These are phyloP conservation scores for Drosophila pseudoobscura DNA, from an alignment of 1,140 invertebrate species.

Conservation along the genomic window DNA sequence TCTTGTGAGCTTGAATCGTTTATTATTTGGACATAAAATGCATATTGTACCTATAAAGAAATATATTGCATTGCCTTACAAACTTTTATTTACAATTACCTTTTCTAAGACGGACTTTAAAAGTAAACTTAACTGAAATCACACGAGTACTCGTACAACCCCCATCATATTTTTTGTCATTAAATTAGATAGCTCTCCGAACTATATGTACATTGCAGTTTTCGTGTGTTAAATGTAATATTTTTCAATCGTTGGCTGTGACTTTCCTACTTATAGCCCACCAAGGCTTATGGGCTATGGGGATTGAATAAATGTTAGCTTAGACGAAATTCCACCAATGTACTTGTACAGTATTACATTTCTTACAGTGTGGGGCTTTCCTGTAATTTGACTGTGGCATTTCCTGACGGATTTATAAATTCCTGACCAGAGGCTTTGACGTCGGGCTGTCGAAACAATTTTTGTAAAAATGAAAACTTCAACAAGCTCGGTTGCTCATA, in stretches of 20 bases:
- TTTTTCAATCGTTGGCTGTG: conserved; percentile 53
- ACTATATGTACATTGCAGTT: conserved; percentile 51
- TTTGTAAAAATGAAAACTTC: background rate
- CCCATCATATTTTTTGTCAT: conserved; percentile 23
- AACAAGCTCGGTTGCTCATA: background rate
- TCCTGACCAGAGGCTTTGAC: conserved; percentile 31
- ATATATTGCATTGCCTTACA: conserved; percentile 42
- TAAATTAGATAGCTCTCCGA: conserved; percentile 56
- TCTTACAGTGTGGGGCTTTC: conserved; percentile 39
- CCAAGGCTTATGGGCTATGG: conserved; percentile 33
- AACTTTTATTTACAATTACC: conserved; percentile 43
- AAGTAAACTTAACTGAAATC: conserved; percentile 57
- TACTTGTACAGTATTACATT: background rate
- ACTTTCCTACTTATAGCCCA: conserved; percentile 11
- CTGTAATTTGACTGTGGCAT: conserved; percentile 35
- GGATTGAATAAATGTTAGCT: conserved; percentile 28
- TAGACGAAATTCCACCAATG: conserved; percentile 1
- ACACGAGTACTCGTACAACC: conserved; percentile 36
- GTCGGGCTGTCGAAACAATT: conserved; percentile 21
- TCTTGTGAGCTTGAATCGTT: conserved; percentile 44
- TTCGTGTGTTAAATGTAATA: conserved; percentile 45
- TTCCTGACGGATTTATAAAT: conserved; percentile 36
- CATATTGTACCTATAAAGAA: conserved; percentile 56
- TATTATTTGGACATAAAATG: conserved; percentile 58
- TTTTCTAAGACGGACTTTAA: conserved; percentile 38